These are phyloP conservation scores for Scophthalmus maximus DNA, from an alignment of 2,113 vertebrate species.

Conservation along the genomic window DNA sequence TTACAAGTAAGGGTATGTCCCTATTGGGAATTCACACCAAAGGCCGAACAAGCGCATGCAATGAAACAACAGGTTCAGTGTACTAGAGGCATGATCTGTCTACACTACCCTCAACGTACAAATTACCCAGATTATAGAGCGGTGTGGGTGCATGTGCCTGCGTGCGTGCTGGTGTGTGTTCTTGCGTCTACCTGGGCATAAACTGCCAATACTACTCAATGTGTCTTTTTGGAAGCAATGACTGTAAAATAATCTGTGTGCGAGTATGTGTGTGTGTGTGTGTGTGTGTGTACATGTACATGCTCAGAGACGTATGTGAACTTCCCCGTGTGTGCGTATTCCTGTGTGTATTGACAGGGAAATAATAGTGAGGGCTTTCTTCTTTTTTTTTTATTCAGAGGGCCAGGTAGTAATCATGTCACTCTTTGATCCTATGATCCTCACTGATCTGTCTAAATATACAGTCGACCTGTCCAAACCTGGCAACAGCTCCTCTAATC, in stretches of 20 bases:
- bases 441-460: conserved; percentile 79
- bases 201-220: too few relatives aligned
- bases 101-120: conserved; percentile 72
- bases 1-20: conserved; percentile 47
- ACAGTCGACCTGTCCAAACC: conserved; percentile 77
- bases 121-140: conserved; percentile 81
- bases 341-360: conserved; percentile 77
- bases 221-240: too few relatives aligned
- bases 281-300: conserved; percentile 8
- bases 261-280: not conserved
- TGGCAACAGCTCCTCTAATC: conserved; percentile 64
- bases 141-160: conserved; percentile 40
- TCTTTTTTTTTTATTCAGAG: conserved; percentile 70
- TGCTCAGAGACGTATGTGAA: conserved; percentile 6
- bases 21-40: conserved; percentile 57
- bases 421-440: conserved; percentile 83
- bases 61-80: conserved; percentile 52
- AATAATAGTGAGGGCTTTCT: conserved; percentile 79
- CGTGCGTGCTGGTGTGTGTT: conserved; percentile 13
- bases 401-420: conserved; percentile 81
- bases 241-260: too few relatives aligned
- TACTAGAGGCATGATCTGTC: conserved; percentile 74
- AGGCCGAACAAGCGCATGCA: conserved; percentile 45
- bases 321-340: conserved; percentile 37
- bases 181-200: not conserved